Evolutionary conservation across 2,113 vertebrate species (phyloP).

Genomic region (Orientallactaga bullata): DNA sequence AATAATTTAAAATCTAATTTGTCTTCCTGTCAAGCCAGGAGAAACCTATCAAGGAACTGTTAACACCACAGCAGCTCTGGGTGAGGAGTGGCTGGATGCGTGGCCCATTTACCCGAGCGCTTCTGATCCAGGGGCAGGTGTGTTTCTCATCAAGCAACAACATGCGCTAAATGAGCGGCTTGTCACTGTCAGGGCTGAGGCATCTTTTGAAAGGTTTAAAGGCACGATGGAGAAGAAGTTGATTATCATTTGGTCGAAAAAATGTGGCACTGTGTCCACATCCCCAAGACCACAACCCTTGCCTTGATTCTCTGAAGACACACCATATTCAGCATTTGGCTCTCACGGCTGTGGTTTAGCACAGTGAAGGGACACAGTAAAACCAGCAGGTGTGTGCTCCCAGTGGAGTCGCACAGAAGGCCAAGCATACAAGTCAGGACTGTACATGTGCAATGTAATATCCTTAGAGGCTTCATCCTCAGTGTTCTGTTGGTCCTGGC

Average conservation of each 20-base stretch:
- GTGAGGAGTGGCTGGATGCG: background rate
- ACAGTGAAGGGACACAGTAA: background rate
- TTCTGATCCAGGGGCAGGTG: background rate
- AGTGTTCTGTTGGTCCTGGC: background rate
- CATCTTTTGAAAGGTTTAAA: background rate
- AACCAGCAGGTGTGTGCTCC: background rate
- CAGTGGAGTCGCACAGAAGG: background rate
- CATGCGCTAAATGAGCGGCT: background rate
- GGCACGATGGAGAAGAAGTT: conserved; percentile 1
- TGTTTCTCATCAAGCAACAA: background rate
- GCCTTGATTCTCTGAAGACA: background rate
- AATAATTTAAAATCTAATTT: conserved; percentile 53
- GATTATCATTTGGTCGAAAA: conserved; percentile 13
- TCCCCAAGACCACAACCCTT: background rate
- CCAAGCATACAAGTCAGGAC: background rate
- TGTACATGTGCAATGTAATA: fast-evolving
- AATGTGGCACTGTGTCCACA: background rate
- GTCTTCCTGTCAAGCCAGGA: background rate
- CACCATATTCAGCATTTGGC: background rate
- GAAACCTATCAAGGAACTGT: background rate
- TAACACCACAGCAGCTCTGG: background rate
- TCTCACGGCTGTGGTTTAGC: background rate
- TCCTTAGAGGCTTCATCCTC: background rate
- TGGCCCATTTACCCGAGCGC: background rate
- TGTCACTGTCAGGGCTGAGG: background rate